These are phyloP conservation scores for Uloborus diversus DNA, from an alignment of 1,140 invertebrate genomes.

Conservation along the genomic window DNA sequence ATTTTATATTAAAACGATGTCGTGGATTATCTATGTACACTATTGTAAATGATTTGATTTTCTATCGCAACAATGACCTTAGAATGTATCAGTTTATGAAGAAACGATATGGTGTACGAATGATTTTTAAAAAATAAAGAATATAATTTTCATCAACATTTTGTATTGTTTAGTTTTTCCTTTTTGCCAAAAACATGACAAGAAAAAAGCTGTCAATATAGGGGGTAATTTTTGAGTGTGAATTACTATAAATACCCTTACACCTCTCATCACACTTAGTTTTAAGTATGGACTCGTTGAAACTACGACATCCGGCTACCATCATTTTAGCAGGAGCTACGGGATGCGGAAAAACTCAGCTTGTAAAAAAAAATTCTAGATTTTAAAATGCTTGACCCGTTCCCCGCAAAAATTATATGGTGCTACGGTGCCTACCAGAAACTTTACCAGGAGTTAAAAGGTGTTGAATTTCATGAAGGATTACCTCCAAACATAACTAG, in stretches of 20 bases:
- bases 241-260: background rate
- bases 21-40: background rate
- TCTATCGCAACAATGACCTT: background rate
- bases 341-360: too few species aligned
- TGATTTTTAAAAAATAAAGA: too few species aligned
- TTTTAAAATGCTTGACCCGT: background rate
- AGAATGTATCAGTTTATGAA: too few species aligned
- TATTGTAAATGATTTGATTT: background rate
- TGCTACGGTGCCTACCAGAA: too few species aligned
- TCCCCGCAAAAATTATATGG: background rate
- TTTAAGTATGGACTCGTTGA: background rate
- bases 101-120: too few species aligned
- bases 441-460: too few species aligned
- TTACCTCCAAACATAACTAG: too few species aligned
- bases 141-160: too few species aligned
- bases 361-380: background rate
- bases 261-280: background rate
- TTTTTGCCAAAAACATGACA: background rate
- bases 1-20: too few species aligned
- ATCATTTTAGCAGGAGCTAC: too few species aligned
- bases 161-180: background rate
- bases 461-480: too few species aligned
- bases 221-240: background rate
- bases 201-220: background rate
- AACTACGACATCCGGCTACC: too few species aligned